Evolutionary conservation across 1,140 invertebrate genomes (phyloP).

Genomic region (Zaprionus kolodkinae): DNA sequence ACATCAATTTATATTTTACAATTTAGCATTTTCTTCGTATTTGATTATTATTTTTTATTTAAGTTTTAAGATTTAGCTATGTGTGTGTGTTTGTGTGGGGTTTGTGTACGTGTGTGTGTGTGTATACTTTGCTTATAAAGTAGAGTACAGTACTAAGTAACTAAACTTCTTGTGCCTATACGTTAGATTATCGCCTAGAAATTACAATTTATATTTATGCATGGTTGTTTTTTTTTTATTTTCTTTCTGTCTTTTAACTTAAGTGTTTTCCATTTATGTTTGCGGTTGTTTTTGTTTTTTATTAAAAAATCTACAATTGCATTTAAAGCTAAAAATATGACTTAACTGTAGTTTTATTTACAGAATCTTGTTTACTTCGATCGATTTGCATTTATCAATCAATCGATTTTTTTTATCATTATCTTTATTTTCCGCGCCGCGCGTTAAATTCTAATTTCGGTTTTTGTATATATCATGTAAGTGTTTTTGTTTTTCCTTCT

Average conservation of each 20-base stretch:
- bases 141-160: slow-evolving; percentile 79
- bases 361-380: slow-evolving; percentile 46
- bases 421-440: slow-evolving; percentile 60
- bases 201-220: slow-evolving; percentile 71
- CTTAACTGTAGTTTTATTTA: slow-evolving; percentile 73
- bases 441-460: slow-evolving; percentile 71
- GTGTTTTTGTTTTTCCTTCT: slow-evolving; percentile 30
- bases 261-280: slow-evolving; percentile 43
- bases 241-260: slow-evolving; percentile 33
- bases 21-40: slow-evolving; percentile 66
- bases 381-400: slow-evolving; percentile 40
- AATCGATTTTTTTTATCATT: slow-evolving; percentile 39
- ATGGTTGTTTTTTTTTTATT: slow-evolving; percentile 34
- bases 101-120: slow-evolving; percentile 29
- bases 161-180: slow-evolving; percentile 74
- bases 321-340: slow-evolving; percentile 82
- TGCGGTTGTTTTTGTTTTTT: slow-evolving; percentile 55
- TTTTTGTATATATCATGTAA: slow-evolving; percentile 5
- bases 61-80: slow-evolving; percentile 79
- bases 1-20: slow-evolving; percentile 76
- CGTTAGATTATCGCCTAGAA: slow-evolving; percentile 70
- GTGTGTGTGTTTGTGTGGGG: slow-evolving; percentile 36
- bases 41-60: slow-evolving; percentile 66
- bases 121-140: slow-evolving; percentile 54
- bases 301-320: slow-evolving; percentile 82